phyloP scores from a whole-genome alignment of 2,113 vertebrate species.

The Elachura formosa region DNA sequence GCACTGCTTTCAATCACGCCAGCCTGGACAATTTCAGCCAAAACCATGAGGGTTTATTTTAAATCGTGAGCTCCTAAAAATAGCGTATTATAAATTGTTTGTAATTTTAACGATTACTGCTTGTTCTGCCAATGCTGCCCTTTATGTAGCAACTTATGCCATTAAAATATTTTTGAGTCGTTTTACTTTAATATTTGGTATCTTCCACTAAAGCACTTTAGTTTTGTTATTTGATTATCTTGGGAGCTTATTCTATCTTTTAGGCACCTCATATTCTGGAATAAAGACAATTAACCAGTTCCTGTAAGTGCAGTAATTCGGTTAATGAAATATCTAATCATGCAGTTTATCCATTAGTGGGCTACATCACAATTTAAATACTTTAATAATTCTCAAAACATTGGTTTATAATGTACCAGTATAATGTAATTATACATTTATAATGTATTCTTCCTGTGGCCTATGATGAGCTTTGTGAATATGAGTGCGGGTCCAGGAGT shows the following conservation, averaged over 20 bases:
- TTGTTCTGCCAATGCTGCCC: neutral
- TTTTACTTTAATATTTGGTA: neutral
- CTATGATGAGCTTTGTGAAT: neutral
- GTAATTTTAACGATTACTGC: neutral
- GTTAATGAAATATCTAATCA: slow-evolving; percentile 10
- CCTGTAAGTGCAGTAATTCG: neutral
- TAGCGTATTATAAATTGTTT: neutral
- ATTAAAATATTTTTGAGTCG: neutral
- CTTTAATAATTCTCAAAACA: neutral
- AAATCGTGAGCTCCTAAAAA: neutral
- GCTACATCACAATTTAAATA: neutral
- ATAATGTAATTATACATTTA: no score
- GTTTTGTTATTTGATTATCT: neutral
- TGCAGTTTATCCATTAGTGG: neutral
- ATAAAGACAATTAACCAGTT: neutral
- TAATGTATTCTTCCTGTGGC: no score
- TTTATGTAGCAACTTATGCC: neutral
- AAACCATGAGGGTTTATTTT: neutral
- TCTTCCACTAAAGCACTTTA: neutral
- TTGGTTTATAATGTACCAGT: neutral
- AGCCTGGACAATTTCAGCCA: neutral
- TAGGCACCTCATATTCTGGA: neutral
- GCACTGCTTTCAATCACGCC: neutral
- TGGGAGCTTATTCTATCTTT: neutral
- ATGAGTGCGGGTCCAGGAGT: no score